Base-by-base conservation (phyloP, 2,888 invertebrate genomes). In the Pammene fasciana region DNA sequence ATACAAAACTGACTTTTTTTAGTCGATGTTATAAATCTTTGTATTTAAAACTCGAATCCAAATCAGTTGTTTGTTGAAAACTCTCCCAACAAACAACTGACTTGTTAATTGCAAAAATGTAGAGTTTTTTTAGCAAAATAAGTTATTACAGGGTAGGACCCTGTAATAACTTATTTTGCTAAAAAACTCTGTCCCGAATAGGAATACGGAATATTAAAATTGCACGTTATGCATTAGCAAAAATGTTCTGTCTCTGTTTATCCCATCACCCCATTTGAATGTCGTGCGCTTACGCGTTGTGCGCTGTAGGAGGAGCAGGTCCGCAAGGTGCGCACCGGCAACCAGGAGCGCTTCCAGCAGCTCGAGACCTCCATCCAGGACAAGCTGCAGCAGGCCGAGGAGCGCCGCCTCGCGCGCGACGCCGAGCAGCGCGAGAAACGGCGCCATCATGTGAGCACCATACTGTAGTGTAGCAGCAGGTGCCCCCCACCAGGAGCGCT, bases 381-480 rank as follows among this genome's bases (percentile, higher is more conserved):
- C 81, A 92, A 92, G 84, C 83, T 92, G 79, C 85, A 86, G 79
- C 88, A 87, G 75, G 89, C 89, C 66, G 95, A 96, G 78, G 94
- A 94, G 80, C 95, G 97, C 80, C 95, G 97, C 60, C 95, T 95
- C 79, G 94, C 94, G 77, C 92, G 96, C 75, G 96, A 97, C 84
- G 94, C 95, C 76, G 96, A 96, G 83, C 95, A 96, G 83, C 94
- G 94, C 85, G 96, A 96, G 86, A 96, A 96, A 82, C 93, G 96
- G 76, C 95, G 95, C 83, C 95, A 94, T 87, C 95, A 96, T 82
- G 97, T 68, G 52, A 68, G 68, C 62, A 52, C 16, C 48, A 9
- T 52, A 6, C 50, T 52, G 50, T 18, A 52, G 50, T 52, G 18
- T 10, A 26, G 7, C 41, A 45, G n/a, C n/a, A 95, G 77, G 96